Base-by-base conservation (phyloP, 2,113 vertebrate species). In the Ginglymostoma cirratum region DNA sequence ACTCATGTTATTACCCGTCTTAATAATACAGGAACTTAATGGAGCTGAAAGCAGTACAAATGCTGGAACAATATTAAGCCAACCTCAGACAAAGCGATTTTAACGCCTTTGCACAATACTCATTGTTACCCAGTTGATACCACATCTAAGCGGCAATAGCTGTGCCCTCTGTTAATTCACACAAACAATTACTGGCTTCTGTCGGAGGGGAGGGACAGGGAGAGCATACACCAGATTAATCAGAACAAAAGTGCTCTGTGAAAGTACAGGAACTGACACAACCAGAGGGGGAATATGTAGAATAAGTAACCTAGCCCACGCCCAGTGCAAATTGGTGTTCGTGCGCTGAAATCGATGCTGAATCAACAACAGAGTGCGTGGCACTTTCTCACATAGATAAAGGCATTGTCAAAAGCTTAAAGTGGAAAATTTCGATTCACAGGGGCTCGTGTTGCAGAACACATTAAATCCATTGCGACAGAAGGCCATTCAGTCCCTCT, bases 1-100 rank as follows among this genome's bases (percentile, higher is more conserved):
- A 95, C 42, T 72, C 24, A 70, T 70, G 19, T 42, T 94, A 42
- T 95, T 95, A 72, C 45, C 94, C 69, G 14, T 24, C 42, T 52
- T 95, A 95, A 95, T 95, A 95, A 95, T 52, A 24, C 94, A 95
- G 94, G 24, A 48, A 72, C 67, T 95, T 95, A 95, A 95, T 95
- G 94, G 69, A 95, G 94, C 94, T 52, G 94, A 95, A 95, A 72
- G 69, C 69, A 52, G 94, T 48, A 48, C 69, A 70, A 48, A 45
- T 72, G 69, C 42, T 72, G 69, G 94, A 95, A 95, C 94, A 95
- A 95, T 95, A 72, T 95, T 30, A 72, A 72, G 42, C 69, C 67
- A 95, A 34, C 42, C 27, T 45, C 94, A 72, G 94, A 95, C 94
- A 95, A 95, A 95, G 94, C 94, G 12, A 45, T 76, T 48, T 45